Evolutionary conservation across 1,140 invertebrate species (phyloP).

Genomic region (Chymomyza costata): DNA sequence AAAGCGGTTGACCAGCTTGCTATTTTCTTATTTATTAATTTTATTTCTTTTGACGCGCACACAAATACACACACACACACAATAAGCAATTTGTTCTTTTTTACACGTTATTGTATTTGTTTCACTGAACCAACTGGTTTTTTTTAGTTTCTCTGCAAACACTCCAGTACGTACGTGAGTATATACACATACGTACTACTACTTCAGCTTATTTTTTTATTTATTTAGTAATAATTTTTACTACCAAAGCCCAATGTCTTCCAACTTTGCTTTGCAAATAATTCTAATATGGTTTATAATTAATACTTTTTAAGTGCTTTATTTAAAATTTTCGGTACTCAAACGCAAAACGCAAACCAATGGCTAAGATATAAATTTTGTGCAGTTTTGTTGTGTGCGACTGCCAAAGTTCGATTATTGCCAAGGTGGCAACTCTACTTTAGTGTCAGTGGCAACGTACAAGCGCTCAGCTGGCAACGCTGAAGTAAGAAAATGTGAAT

Average conservation of each 20-base stretch:
- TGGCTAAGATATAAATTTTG: too few relatives aligned
- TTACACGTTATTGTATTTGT: constrained; percentile 49
- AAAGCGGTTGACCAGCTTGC: constrained; percentile 65
- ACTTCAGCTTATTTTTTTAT: too few relatives aligned
- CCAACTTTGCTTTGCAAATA: constrained; percentile 13
- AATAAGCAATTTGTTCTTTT: constrained; percentile 52
- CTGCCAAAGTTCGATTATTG: too few relatives aligned
- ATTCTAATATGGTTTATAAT: constrained; percentile 8
- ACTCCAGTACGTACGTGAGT: neutral
- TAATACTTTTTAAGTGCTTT: neutral
- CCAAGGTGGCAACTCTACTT: too few relatives aligned
- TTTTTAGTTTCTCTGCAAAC: constrained; percentile 17
- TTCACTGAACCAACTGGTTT: constrained; percentile 59
- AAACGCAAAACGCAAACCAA: too few relatives aligned
- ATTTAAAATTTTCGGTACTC: too few relatives aligned
- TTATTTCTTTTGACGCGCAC: constrained; percentile 21
- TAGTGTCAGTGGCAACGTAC: too few relatives aligned
- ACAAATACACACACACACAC: constrained; percentile 29
- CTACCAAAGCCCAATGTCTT: too few relatives aligned
- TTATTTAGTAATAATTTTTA: too few relatives aligned
- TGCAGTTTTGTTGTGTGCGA: too few relatives aligned
- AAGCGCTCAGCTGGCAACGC: too few relatives aligned
- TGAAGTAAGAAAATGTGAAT: too few relatives aligned
- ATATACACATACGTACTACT: constrained; percentile 29
- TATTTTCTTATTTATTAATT: constrained; percentile 35